Percentiles rank a stretch among this genome's conserved stretches.
Conservation (phyloP, 2,888 invertebrate species). For the Pteria penguin region DNA sequence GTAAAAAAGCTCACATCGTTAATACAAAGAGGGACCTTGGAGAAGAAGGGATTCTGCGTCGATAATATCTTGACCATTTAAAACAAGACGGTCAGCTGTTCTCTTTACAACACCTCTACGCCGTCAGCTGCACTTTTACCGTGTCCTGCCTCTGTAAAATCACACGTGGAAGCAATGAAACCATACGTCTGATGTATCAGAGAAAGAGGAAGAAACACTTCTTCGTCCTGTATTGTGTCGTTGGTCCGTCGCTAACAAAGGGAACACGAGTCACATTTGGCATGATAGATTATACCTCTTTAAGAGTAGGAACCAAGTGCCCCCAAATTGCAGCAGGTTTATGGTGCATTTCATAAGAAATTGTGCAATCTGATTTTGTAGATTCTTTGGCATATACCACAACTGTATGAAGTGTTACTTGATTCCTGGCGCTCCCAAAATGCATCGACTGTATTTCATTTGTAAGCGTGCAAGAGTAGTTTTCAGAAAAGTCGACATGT, state of each 20-base stretch:
- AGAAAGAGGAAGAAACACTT: background rate
- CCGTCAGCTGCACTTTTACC: conserved; percentile 33
- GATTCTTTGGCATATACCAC: background rate
- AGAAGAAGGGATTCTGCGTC: conserved; percentile 2
- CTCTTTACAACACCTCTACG: conserved; percentile 13
- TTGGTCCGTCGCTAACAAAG: conserved; percentile 12
- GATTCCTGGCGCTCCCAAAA: conserved; percentile 38
- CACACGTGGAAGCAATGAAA: conserved; percentile 7
- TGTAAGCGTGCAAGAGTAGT: conserved; percentile 32
- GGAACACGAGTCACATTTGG: conserved; percentile 6
- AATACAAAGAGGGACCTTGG: background rate
- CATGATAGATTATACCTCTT: background rate
- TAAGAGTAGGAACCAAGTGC: background rate
- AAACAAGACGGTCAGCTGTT: conserved; percentile 15
- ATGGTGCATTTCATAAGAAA: conserved; percentile 13
- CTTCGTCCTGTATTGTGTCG: conserved; percentile 23
- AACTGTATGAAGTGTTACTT: conserved; percentile 18
- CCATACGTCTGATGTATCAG: background rate
- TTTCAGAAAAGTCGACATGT: conserved; percentile 45
- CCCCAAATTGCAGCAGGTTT: conserved; percentile 22
- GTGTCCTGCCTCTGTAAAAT: conserved; percentile 28
- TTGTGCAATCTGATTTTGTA: conserved; percentile 15
- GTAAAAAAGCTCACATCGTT: background rate
- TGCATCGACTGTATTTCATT: conserved; percentile 38
- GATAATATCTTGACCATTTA: conserved; percentile 15